phyloP scores from a whole-genome alignment of 35 echinoderm and acorn worm species.

The Amphiura filiformis region DNA sequence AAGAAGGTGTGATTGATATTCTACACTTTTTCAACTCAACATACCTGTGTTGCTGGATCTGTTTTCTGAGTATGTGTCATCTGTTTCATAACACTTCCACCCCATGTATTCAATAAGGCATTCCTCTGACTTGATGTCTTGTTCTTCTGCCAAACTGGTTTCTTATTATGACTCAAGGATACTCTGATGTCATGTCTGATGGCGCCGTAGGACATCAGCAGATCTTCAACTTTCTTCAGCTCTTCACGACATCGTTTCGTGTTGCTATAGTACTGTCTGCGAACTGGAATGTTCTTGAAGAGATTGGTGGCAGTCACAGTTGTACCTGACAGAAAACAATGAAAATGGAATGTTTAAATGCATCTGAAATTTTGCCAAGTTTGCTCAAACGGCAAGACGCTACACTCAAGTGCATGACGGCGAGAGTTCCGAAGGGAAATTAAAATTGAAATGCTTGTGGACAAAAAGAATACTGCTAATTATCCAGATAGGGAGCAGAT shows the following conservation, averaged over 20 bases:
- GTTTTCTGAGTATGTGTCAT: constrained; percentile 42
- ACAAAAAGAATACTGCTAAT: no score
- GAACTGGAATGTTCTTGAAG: constrained; percentile 87
- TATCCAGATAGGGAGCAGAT: no score
- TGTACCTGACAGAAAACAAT: constrained; percentile 51
- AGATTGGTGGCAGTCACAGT: constrained; percentile 71
- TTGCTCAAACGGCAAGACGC: not conserved
- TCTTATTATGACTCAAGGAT: constrained; percentile 84
- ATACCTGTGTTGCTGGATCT: constrained; percentile 61
- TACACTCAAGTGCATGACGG: not conserved
- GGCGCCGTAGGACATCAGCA: constrained; percentile 69
- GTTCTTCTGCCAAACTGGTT: constrained; percentile 80
- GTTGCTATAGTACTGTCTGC: constrained; percentile 91
- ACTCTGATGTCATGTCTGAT: constrained; percentile 65
- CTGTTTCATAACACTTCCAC: constrained; percentile 71
- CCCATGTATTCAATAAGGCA: constrained; percentile 68
- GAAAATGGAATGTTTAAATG: not conserved
- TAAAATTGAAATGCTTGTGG: no score
- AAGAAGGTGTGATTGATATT: not conserved
- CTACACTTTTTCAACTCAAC: not conserved
- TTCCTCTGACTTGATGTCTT: constrained; percentile 56
- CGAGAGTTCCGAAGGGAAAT: not conserved
- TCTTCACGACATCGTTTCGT: constrained; percentile 74
- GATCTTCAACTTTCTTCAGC: constrained; percentile 76
- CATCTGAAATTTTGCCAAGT: not conserved